Base-by-base conservation (phyloP, 2,888 invertebrate genomes). In the Drosophila rellima region DNA sequence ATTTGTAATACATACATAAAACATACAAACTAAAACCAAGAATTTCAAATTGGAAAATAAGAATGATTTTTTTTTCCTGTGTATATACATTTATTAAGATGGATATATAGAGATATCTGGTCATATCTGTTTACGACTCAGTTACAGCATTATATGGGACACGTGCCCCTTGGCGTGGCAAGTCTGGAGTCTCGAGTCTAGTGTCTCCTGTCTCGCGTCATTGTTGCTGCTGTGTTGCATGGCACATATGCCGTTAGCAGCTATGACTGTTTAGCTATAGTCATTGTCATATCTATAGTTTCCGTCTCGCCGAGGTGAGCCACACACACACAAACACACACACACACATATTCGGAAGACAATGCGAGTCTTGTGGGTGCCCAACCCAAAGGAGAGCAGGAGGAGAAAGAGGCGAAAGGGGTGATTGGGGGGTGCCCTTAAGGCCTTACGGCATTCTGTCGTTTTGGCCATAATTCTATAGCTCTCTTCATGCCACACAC, bases 391-490 rank as follows among this genome's bases (percentile, higher is more conserved):
- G 55, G 48, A 50, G 59, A 37, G 26, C 15, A 18, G 13, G 4
- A n/a, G 44, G 10, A 47, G 31, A 10, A 68, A 40, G 7, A 45
- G 17, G 5, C 2, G 31, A 2, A 37, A 15, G 8, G 75, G 67
- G 70, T 63, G 67, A 15, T 8, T 17, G 47, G 15, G 15, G 7
- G 15, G 23, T n/a, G 51, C 56, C 55, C 55, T 55, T 42, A 35
- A 42, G 50, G 54, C 61, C 33, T 42, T 51, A 10, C 17, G 37
- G 37, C 39, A 20, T 51, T 44, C 26, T 55, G 44, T 55, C 55
- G 42, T 55, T 44, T 33, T 76, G 72, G 74, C 70, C 72, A 77
- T 79, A 84, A 84, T 84, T 87, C 65, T 74, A 77, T 77, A 87
- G 75, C 61, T 69, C 64, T 68, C 71, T 68, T 33, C 17, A 31